Base-by-base conservation (phyloP, 2,888 invertebrate species). In the Nomada ferruginata region DNA sequence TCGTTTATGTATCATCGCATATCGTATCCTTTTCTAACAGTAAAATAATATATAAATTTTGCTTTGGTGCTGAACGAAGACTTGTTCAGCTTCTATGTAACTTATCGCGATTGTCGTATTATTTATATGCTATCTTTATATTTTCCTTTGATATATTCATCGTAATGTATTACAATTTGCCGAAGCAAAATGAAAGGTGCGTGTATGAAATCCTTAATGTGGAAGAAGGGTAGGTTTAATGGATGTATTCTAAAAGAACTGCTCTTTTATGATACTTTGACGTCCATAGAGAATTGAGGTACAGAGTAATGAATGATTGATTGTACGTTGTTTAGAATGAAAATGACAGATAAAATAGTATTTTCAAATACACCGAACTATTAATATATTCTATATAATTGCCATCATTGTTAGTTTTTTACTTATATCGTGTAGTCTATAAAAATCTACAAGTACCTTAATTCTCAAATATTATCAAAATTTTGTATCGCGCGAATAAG, bases 211-310 rank as follows among this genome's bases (percentile, higher is more conserved):
- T 74, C 74, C 18, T 74, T 60, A 47, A 59, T 63, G 68, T 73
- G 81, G 75, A 83, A 76, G 68, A 74, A 57, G 79, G 29, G 79
- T 76, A 66, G 76, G 66, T 78, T 77, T 84, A 64, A 78, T 72
- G 81, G 75, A 69, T 57, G 29, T 74, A 59, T 63, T 59, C 57
- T 11, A 63, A 65, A 74, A 71, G 50, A 77, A 71, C 42, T 63
- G 76, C 50, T 63, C 20, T 76, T 55, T 63, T 13, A 65, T 60
- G 59, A 70, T 68, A 69, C 18, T 76, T 61, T 18, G 47, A 69
- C 70, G 74, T 59, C 44, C 50, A 20, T 10, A 60, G 84, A 87
- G 83, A 73, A 87, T 83, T 53, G 55, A 87, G 82, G 83, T 82
- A 83, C 63, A 61, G 15, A 60, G 61, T 60, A 55, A 52, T 44